Evolutionary conservation across 2,888 invertebrate species (phyloP), one percentile per base, ranked within the genome.

Genomic region (Leuctra nigra): DNA sequence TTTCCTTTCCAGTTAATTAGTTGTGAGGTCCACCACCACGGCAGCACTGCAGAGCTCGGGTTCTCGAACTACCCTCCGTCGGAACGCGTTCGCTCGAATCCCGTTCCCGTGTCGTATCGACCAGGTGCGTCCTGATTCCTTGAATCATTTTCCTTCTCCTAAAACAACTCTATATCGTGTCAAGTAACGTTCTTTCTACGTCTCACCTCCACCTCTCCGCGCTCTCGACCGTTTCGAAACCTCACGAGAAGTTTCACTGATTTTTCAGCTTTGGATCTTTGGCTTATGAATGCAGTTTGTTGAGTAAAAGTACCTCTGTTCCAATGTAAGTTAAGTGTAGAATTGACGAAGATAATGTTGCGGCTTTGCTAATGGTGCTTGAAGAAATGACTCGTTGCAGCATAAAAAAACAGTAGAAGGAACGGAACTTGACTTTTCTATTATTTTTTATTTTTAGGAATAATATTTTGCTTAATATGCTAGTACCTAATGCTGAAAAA

Each of bases 171-270:
- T 50, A 18, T 18, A 35, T n/a, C 22, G 41, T 33, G 57, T 57
- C 57, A 46, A 57, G 53, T 57, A 35, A 33, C 57, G 57, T 53
- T 57, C 57, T 23, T 57, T 53, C 56, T 36, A 35, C 16, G 16
- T 44, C 23, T 44, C 1, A 44, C 16, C 20, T 44, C 20, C 22
- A 18, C 44, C 23, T 20, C 3, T 44, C 18, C n/a, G n/a, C 18
- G 20, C 44, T 44, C 22, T 20, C 44, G 23, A 16, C n/a, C 20
- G 13, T 44, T 22, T 23, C 23, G 20, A 20, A 16, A 20, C 44
- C 23, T 23, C 20, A 23, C 18, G 20, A 18, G 7, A 23, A 22
- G 44, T 44, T 44, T 4, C 44, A 44, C 23, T 23, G 44, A 44
- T n/a, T 44, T n/a, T n/a, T 29, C 44, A 20, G 44, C 44, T 44